These are phyloP conservation scores for Polymixis flavicincta DNA, from an alignment of 2,888 invertebrate genomes.

Conservation along the genomic window DNA sequence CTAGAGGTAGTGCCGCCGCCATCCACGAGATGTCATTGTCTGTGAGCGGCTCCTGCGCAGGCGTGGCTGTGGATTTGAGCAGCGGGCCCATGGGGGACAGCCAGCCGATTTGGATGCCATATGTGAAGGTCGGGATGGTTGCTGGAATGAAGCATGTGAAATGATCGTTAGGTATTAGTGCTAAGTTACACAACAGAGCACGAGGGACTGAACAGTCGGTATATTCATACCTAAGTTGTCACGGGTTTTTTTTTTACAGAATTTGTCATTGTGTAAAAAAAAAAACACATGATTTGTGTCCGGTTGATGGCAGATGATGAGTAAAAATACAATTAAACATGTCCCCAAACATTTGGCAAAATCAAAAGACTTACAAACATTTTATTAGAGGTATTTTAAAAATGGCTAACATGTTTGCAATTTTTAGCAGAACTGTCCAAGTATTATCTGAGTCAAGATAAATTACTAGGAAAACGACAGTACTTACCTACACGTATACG, in stretches of 20 bases:
- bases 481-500: neutral
- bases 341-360: neutral
- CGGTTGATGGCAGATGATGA: neutral
- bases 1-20: slow-evolving; percentile 87
- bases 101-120: slow-evolving; percentile 89
- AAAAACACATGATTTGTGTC: too few species aligned
- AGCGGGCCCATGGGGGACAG: slow-evolving; percentile 87
- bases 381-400: neutral
- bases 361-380: neutral
- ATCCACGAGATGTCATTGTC: slow-evolving; percentile 85
- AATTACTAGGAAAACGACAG: slow-evolving; percentile 9
- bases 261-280: too few species aligned
- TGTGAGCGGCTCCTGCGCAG: slow-evolving; percentile 77
- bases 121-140: slow-evolving; percentile 87
- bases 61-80: slow-evolving; percentile 77
- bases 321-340: neutral
- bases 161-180: neutral
- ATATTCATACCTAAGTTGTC: neutral
- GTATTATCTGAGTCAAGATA: slow-evolving; percentile 20
- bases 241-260: too few species aligned
- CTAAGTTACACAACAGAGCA: neutral
- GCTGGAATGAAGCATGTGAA: slow-evolving; percentile 75
- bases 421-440: slow-evolving; percentile 14
- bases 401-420: neutral
- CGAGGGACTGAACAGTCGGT: neutral